Evolutionary conservation across 2,797 vertebrate species (phyloP), one percentile per base, ranked within the genome.

Genomic region (Enteromius thamalakanensis): DNA sequence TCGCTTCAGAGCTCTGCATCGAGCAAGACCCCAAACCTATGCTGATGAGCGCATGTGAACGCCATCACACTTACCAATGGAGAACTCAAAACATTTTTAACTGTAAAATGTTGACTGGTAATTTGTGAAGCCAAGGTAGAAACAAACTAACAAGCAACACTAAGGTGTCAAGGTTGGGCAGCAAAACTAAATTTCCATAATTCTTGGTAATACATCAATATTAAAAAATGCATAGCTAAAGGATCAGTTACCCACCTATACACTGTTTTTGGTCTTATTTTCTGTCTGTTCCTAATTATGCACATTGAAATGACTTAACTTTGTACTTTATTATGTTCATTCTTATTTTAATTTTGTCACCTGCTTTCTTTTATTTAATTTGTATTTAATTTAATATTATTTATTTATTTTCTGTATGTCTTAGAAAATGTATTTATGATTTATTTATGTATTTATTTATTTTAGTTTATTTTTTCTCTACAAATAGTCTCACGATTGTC

Each of bases 1-100:
- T 84, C n/a, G 17, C 58, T 64, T 58, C 68, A 51, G 47, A 84
- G 58, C 32, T 53, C 45, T 49, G 47, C 21, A 47, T 23, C 58
- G 29, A 62, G 75, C 7, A 62, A 49, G 68, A 55, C 40, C 53
- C 17, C 10, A 84, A 65, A 40, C 53, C 23, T 64, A 42, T 23
- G 37, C 49, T 68, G 21, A 71, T 51, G 42, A 60, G 23, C 0
- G 1, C 17, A 72, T 17, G 26, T 70, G 40, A 71, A 60, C 62
- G 45, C 55, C 23, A 62, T 62, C 23, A 45, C 40, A 32, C 3
- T 2, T 2, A 45, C 9, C 23, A 1, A 12, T 67, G 62, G 32
- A 60, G 32, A 67, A 23, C 29, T 65, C 23, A 10, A 65, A 51
- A 23, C 21, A 17, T 37, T 71, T 51, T 51, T 34, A 21, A 53